Base-by-base conservation (phyloP, 1,140 invertebrate genomes). In the Tetramorium alpestre region DNA sequence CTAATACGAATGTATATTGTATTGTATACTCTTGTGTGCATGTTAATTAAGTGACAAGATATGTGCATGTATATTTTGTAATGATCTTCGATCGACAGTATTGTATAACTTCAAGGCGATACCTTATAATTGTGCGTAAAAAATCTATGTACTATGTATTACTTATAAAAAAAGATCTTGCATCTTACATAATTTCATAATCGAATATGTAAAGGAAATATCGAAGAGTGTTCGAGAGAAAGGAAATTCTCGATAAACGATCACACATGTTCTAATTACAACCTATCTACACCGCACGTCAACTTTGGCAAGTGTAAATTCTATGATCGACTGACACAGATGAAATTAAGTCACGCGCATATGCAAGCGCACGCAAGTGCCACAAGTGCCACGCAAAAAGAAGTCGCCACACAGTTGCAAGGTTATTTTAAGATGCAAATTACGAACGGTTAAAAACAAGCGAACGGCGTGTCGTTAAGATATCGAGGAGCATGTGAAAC, bases 371-470 rank as follows among this genome's bases (percentile, higher is more conserved):
- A 25, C 44, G 33, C 77, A 54, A 81, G 16, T 60, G 58, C 25
- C 8, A 41, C 54, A 72, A 60, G 8, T 73, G 54, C 25, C 41
- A 33, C 41, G 80, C 67, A 82, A 73, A 73, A 82, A 82, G 67
- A 73, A 82, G 25, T 80, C 22, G 56, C 80, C 38, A 75, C 41
- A 84, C 54, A 25, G 69, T 84, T 60, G 54, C 80, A 44, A 75
- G 28, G 54, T 56, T 84, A 75, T 73, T 62, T 84, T 49, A 75
- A 73, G 54, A 84, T 84, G 56, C 54, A 75, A 84, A 84, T 84
- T 84, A 56, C 54, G n/a, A 60, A n/a, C 69, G 22, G 47, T 84
- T 84, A 84, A 60, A 84, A 84, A 84, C 41, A 75, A 84, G 25
- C 13, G 28, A 18, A 28, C 44, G 25, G 25, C 13, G 54, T 69